Conservation (phyloP, 2,888 invertebrate genomes). For the Troilus luridus region DNA sequence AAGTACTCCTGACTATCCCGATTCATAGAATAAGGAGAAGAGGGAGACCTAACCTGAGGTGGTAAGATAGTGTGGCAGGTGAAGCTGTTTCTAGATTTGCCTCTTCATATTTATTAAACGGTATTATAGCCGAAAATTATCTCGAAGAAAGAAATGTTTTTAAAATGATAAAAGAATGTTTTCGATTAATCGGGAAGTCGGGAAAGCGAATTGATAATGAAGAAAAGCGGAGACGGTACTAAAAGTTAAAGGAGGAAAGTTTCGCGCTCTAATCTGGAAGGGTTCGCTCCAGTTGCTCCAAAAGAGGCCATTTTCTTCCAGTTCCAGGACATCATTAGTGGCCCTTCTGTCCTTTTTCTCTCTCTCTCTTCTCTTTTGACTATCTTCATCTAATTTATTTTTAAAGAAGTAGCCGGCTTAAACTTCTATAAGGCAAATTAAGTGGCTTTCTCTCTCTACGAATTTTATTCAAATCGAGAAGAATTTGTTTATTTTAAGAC, state of each 20-base stretch:
- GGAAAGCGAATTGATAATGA: slow-evolving; percentile 26
- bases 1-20: too few species aligned
- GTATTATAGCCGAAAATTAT: background rate
- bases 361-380: background rate
- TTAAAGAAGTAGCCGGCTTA: background rate
- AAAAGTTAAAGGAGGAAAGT: background rate
- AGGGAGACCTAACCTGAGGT: too few species aligned
- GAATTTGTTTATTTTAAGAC: background rate
- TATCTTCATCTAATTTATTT: background rate
- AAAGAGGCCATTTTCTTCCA: background rate
- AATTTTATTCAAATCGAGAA: background rate
- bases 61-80: too few species aligned
- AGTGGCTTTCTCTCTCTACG: background rate
- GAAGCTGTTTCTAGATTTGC: too few species aligned
- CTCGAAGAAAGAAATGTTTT: background rate
- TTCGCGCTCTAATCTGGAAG: slow-evolving; percentile 9
- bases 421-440: background rate
- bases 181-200: background rate
- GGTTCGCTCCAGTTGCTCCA: background rate
- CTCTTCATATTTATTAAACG: too few species aligned
- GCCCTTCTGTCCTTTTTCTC: background rate
- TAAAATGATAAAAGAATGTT: background rate
- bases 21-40: too few species aligned
- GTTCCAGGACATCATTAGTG: slow-evolving; percentile 7
- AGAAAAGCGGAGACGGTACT: background rate